Percentiles rank a stretch among this genome's conserved stretches.
Conservation (phyloP, 1,140 invertebrate species). For the Drosophila funebris region DNA sequence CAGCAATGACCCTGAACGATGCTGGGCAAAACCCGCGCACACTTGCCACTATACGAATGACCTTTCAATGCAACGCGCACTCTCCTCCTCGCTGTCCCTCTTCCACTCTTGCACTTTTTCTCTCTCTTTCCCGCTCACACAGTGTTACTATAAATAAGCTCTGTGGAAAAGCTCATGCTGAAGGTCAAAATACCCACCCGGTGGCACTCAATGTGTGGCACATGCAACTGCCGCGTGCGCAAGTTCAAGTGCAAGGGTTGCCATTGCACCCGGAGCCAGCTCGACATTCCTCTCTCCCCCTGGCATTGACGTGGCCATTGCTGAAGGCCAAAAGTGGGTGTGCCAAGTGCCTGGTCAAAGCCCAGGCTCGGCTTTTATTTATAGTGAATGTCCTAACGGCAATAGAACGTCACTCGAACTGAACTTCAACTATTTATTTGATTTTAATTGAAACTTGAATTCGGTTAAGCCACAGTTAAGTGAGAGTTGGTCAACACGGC, state of each 20-base stretch:
- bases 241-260: constrained; percentile 79
- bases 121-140: not conserved
- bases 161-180: constrained; percentile 62
- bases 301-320: not conserved
- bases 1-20: constrained; percentile 61
- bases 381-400: constrained; percentile 1
- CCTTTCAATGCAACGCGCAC: constrained; percentile 59
- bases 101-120: not conserved
- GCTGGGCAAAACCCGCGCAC: constrained; percentile 47
- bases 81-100: not conserved
- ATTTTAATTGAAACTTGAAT: constrained; percentile 46
- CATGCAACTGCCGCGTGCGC: constrained; percentile 74
- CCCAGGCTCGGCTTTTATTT: constrained; percentile 39
- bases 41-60: constrained; percentile 54
- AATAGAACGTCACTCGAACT: constrained; percentile 15
- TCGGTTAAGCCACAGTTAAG: not conserved
- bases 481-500: not conserved
- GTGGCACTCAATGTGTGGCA: constrained; percentile 32
- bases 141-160: constrained; percentile 75
- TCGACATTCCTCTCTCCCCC: not conserved
- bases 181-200: constrained; percentile 71
- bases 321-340: not conserved
- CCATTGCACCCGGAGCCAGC: constrained; percentile 53
- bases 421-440: constrained; percentile 43
- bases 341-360: constrained; percentile 13